Base-by-base conservation (phyloP, 2,888 invertebrate genomes). In the Pogonocherus hispidulus region DNA sequence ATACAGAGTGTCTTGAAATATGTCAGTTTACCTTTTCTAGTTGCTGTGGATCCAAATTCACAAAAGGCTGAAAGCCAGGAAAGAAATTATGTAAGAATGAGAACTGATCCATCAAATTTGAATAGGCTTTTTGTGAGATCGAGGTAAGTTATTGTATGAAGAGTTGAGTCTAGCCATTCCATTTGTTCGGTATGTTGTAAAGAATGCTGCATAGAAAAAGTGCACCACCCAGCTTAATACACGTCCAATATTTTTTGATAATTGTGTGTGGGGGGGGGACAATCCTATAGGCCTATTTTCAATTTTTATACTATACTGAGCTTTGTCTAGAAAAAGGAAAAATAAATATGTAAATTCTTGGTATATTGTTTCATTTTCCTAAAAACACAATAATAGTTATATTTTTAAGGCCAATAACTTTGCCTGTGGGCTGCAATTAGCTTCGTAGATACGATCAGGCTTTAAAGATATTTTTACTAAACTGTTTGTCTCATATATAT, bases 271-370 rank as follows among this genome's bases (percentile, higher is more conserved):
- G 56, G 57, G 46, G 70, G 70, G 76, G 77, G 78, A 78, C 76
- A 77, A 78, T 78, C 79, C 75, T 72, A 70, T 74, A 77, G 77
- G 80, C 76, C 79, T 80, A 78, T 79, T 80, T 75, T 76, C 77
- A 80, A 80, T 80, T 81, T 81, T 81, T 80, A 80, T 81, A 81
- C 80, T 80, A 75, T 80, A 79, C 71, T 76, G 78, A 78, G 80
- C 81, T 81, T 81, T 80, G 76, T 79, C 69, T 80, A 81, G 79
- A 80, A 74, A 75, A 79, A 67, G 69, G 67, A 62, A 67, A 63
- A 66, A 66, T 41, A 74, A 62, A 66, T 18, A 47, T 66, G 60
- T 66, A 54, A 59, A 66, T 66, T 60, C 44, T 60, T 56, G 2
- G 2, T 3, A 14, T 64, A 20, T 56, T 41, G 47, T 56, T 49